Percentiles rank a stretch among this genome's conserved stretches.
Evolutionary conservation across 2,113 vertebrate genomes (phyloP).

Genomic region (Rissa tridactyla): DNA sequence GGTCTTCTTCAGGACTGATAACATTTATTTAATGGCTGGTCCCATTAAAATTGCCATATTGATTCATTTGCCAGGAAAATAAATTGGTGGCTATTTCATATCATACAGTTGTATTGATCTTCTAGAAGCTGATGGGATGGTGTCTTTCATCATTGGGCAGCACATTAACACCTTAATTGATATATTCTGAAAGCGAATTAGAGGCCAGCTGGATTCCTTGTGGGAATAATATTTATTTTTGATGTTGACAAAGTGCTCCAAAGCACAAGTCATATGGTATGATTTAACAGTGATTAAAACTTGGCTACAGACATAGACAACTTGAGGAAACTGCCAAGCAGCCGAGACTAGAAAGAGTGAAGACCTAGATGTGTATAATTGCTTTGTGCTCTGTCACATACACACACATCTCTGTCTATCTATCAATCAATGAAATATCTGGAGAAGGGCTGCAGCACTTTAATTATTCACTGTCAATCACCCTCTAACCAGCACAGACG

Average conservation of each 20-base stretch:
- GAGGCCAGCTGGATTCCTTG: slow-evolving; percentile 27
- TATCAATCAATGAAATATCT: background rate
- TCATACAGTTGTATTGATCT: slow-evolving; percentile 18
- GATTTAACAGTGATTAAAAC: slow-evolving; percentile 56
- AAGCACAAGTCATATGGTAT: slow-evolving; percentile 6
- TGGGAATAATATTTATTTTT: slow-evolving; percentile 33
- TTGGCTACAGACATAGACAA: background rate
- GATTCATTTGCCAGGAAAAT: slow-evolving; percentile 57
- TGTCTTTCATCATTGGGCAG: slow-evolving; percentile 16
- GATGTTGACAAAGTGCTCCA: slow-evolving; percentile 26
- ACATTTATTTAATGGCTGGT: slow-evolving; percentile 25
- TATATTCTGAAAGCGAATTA: slow-evolving; percentile 50
- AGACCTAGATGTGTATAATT: background rate
- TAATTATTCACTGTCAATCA: slow-evolving; percentile 15
- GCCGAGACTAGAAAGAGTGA: background rate
- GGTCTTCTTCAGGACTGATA: background rate
- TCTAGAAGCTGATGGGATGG: background rate
- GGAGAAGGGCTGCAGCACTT: background rate
- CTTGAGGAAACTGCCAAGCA: background rate
- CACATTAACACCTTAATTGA: slow-evolving; percentile 50
- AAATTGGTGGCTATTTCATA: slow-evolving; percentile 24
- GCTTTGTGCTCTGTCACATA: background rate
- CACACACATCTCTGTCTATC: background rate
- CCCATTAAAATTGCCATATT: slow-evolving; percentile 43
- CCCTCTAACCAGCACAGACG: background rate